A percentile compares a stretch with the other conserved stretches of the same genome.
Evolutionary conservation across 2,797 vertebrate genomes (phyloP).

Genomic region (Poeciliopsis paucimaculata): DNA sequence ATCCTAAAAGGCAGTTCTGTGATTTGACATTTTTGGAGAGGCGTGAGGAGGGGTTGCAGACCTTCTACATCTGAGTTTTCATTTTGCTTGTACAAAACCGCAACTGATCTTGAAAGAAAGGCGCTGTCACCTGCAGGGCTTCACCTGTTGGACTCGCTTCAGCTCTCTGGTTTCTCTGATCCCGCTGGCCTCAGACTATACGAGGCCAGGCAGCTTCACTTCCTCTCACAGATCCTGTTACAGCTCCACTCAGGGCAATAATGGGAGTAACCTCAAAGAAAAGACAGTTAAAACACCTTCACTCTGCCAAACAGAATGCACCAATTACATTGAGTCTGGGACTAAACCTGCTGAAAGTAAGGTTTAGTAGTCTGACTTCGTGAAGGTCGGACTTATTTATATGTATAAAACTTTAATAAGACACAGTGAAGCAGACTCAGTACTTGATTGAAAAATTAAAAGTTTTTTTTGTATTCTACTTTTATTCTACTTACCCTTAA

Average conservation of each 20-base stretch:
- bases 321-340: neutral
- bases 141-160: conserved; percentile 58
- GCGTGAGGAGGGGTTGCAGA: conserved; percentile 9
- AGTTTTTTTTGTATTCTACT: neutral
- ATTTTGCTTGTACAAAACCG: conserved; percentile 40
- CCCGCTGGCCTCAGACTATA: conserved; percentile 61
- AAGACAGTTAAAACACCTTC: conserved; percentile 16
- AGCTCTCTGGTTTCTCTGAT: conserved; percentile 57
- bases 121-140: conserved; percentile 62
- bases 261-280: neutral
- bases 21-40: neutral
- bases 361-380: neutral
- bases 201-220: conserved; percentile 41
- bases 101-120: conserved; percentile 66
- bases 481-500: neutral
- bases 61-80: conserved; percentile 28
- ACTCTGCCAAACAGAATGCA: conserved; percentile 6
- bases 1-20: neutral
- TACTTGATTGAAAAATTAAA: neutral
- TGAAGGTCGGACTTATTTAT: neutral
- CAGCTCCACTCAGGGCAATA: conserved; percentile 59
- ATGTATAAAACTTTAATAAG: neutral
- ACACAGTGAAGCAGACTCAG: neutral
- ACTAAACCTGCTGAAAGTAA: neutral
- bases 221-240: conserved; percentile 64